Percentiles rank a stretch among this genome's conserved stretches.
These are phyloP conservation scores for Hypocryptadius cinnamomeus DNA, from an alignment of 2,113 vertebrate genomes.

Conservation along the genomic window DNA sequence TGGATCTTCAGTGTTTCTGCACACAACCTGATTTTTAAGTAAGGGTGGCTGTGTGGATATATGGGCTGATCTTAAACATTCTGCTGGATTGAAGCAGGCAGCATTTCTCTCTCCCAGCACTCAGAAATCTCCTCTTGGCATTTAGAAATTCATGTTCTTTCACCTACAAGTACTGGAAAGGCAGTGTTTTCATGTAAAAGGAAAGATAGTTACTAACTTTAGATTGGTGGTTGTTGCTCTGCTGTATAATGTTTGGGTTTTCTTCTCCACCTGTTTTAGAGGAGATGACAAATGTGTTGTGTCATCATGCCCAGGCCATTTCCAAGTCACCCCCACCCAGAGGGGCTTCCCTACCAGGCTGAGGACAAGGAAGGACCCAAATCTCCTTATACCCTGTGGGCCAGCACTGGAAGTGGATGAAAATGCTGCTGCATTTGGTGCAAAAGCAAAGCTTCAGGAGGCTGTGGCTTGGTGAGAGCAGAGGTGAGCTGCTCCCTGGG, in stretches of 20 bases:
- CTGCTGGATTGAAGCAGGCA: neutral
- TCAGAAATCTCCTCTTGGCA: neutral
- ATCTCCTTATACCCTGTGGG: neutral
- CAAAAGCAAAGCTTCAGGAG: neutral
- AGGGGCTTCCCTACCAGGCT: neutral
- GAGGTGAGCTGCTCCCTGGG: conserved; percentile 14
- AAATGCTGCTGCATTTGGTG: neutral
- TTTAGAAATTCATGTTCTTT: neutral
- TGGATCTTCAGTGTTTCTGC: neutral
- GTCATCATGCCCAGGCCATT: neutral
- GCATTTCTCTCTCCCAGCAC: neutral
- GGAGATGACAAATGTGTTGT: neutral
- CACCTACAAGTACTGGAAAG: neutral
- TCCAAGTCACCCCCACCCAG: neutral
- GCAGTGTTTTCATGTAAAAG: neutral
- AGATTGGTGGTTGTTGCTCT: neutral
- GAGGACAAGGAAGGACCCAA: neutral
- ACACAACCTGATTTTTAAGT: neutral
- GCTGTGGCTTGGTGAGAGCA: neutral
- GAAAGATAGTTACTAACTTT: neutral
- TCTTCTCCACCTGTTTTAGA: neutral
- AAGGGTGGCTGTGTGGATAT: neutral
- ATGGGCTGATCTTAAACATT: neutral
- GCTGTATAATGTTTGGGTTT: neutral
- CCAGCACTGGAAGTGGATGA: neutral